Percentiles rank a stretch among this genome's conserved stretches.
Evolutionary conservation across 2,113 vertebrate species (phyloP).

Genomic region (Puntigrus tetrazona): DNA sequence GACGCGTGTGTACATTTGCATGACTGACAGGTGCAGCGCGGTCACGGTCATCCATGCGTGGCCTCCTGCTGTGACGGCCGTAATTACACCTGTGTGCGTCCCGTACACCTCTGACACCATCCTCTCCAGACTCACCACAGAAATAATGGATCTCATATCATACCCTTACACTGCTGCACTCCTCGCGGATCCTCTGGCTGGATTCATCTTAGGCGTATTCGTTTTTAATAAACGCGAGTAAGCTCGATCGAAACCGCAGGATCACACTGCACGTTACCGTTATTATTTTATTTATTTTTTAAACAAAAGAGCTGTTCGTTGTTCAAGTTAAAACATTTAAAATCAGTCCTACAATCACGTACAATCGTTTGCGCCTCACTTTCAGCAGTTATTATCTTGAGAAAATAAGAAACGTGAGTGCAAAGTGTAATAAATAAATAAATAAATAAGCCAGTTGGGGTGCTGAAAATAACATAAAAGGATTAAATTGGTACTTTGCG

Average conservation of each 20-base stretch:
- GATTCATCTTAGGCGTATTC: not conserved
- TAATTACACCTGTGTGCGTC: not conserved
- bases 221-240: not conserved
- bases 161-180: not conserved
- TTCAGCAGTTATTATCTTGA: constrained; percentile 15
- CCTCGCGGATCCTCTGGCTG: not conserved
- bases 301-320: not conserved
- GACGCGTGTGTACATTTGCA: not conserved
- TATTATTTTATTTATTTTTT: not conserved
- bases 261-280: not conserved
- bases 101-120: not conserved
- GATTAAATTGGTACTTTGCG: not conserved
- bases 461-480: not conserved
- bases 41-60: constrained; percentile 38
- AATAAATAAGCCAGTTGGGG: not conserved
- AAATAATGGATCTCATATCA: not conserved
- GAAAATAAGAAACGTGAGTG: not conserved
- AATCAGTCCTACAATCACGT: not conserved
- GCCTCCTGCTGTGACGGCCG: constrained; percentile 21
- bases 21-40: constrained; percentile 37
- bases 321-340: constrained; percentile 19
- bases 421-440: not conserved
- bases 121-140: not conserved
- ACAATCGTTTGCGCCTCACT: not conserved
- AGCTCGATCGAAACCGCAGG: not conserved